Evolutionary conservation across 2,113 vertebrate species (phyloP).

Genomic region (Phaethornis superciliosus): DNA sequence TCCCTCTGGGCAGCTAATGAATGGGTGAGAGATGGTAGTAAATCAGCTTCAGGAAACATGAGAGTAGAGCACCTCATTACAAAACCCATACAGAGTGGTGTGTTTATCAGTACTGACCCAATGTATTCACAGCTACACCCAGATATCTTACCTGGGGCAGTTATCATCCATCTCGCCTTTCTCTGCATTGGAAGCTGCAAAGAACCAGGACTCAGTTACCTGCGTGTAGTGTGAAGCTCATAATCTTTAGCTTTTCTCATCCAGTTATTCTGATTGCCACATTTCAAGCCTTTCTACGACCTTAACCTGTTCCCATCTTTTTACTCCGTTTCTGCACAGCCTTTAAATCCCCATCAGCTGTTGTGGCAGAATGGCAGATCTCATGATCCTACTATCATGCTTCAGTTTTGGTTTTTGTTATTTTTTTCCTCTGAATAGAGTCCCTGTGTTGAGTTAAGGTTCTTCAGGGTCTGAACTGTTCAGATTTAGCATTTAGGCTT

Average conservation of each 20-base stretch:
- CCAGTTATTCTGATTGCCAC: not conserved
- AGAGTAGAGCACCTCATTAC: not conserved
- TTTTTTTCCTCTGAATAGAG: not conserved
- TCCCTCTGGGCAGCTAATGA: not conserved
- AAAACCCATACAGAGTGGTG: not conserved
- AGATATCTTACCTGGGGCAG: not conserved
- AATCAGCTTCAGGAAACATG: not conserved
- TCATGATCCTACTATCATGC: not conserved
- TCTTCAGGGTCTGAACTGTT: not conserved
- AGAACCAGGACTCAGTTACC: not conserved
- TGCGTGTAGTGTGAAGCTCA: accelerated
- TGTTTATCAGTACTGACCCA: not conserved
- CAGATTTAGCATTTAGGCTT: not conserved
- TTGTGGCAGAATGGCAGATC: not conserved
- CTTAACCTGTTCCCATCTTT: not conserved
- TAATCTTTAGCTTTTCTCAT: conserved; percentile 1
- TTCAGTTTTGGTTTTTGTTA: not conserved
- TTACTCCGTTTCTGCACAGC: not conserved
- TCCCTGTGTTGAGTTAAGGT: not conserved
- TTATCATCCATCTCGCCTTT: not conserved
- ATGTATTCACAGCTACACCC: not conserved
- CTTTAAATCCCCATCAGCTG: not conserved
- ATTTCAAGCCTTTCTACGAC: not conserved
- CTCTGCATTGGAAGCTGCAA: not conserved
- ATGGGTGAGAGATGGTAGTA: not conserved